Base-by-base conservation (phyloP, 2,797 vertebrate species). In the Sciurus vulgaris region DNA sequence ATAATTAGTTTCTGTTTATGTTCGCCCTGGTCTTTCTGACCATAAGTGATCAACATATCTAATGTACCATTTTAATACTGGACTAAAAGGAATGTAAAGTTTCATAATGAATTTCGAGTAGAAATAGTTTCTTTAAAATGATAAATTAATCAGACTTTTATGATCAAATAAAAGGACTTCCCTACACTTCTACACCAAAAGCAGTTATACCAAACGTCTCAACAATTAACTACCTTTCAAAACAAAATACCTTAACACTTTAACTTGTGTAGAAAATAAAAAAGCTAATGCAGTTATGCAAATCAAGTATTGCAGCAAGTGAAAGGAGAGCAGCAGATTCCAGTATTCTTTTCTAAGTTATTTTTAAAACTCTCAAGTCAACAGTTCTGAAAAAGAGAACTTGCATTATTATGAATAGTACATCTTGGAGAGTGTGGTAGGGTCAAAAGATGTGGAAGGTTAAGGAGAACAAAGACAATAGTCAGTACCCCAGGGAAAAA, bases 241-340 rank as follows among this genome's bases (percentile, higher is more conserved):
- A 90, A 94, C 9, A 96, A 97, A 97, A 92, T 41, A 89, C 18
- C 70, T 89, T 74, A 91, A 38, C 72, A 92, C 17, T 96, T 92
- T 20, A 73, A 84, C 54, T 91, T 49, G 83, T 26, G 12, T 38
- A 88, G 49, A 97, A 94, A 92, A 93, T 90, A 28, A 20, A 95
- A 93, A 85, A 70, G 41, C 30, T 93, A 94, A 89, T 73, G 28
- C 47, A 79, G 35, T 76, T 84, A 83, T 81, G 5, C 51, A 97
- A 93, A 95, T 67, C 13, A 97, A 91, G 91, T 84, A 98, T 76
- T 97, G 74, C 67, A 96, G 91, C 88, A 97, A 98, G 97, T 86
- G 69, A 97, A 98, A 91, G 92, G 56, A 96, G 84, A 97, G 49
- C 51, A 97, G 54, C 82, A 97, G 95, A 95, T 56, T 51, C 87